These are phyloP conservation scores for Canis aureus DNA, from an alignment of 2,113 vertebrate genomes.

Conservation along the genomic window DNA sequence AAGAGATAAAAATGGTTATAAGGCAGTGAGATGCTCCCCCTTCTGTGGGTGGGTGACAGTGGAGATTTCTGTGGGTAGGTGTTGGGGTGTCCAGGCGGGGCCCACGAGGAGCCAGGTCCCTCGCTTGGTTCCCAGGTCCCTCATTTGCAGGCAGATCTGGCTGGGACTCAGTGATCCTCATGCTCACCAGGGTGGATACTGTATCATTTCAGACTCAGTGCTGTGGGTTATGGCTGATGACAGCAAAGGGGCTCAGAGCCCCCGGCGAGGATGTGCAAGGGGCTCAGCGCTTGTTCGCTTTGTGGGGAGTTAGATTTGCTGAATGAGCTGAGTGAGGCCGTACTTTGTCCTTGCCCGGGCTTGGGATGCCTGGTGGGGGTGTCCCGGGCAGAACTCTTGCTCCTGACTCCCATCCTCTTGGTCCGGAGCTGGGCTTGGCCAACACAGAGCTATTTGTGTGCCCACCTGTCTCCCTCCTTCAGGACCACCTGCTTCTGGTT, in stretches of 20 bases:
- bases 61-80: background rate
- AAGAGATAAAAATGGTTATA: background rate
- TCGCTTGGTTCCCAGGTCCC: background rate
- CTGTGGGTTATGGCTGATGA: background rate
- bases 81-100: background rate
- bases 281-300: background rate
- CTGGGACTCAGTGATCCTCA: background rate
- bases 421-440: background rate
- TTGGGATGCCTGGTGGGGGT: background rate
- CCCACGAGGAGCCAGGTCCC: too few species aligned
- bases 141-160: background rate
- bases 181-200: accelerated
- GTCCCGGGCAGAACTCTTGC: background rate
- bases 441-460: constrained; percentile 27
- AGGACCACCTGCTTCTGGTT: constrained; percentile 64
- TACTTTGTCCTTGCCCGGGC: background rate
- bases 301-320: background rate
- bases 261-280: background rate
- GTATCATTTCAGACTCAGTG: background rate
- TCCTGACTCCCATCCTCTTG: background rate
- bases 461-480: constrained; percentile 66
- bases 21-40: background rate
- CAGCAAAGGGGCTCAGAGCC: background rate
- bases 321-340: background rate
- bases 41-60: background rate